These are phyloP conservation scores for Mythimna vitellina DNA, from an alignment of 2,888 invertebrate species.

Conservation along the genomic window DNA sequence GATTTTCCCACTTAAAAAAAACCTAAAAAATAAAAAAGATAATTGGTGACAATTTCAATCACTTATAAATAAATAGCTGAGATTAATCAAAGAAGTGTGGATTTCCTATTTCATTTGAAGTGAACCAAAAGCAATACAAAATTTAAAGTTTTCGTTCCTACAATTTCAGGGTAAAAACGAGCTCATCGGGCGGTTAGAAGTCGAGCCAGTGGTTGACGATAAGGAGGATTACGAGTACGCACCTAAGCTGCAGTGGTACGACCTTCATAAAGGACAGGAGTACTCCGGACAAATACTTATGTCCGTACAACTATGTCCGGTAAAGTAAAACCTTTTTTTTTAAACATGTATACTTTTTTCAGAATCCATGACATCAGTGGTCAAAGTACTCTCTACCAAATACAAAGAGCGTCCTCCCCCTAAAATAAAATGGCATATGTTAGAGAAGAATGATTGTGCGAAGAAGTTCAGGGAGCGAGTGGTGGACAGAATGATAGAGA, in stretches of 20 bases:
- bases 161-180: slow-evolving; percentile 71
- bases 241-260: slow-evolving; percentile 88
- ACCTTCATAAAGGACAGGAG: slow-evolving; percentile 79
- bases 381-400: no score
- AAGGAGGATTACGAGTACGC: slow-evolving; percentile 69
- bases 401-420: no score
- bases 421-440: no score
- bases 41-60: no score
- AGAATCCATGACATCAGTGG: no score
- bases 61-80: not conserved
- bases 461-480: no score
- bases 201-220: slow-evolving; percentile 72
- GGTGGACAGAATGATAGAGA: no score
- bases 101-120: not conserved
- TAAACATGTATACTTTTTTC: no score
- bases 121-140: no score
- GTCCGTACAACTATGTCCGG: slow-evolving; percentile 85
- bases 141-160: not conserved
- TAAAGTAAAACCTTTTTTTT: slow-evolving; percentile 44
- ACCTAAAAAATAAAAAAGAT: no score
- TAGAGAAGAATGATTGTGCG: no score
- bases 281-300: slow-evolving; percentile 86
- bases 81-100: not conserved
- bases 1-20: no score
- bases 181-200: slow-evolving; percentile 75